phyloP scores from a whole-genome alignment of 2,797 vertebrate species.

The Podarcis siculus region DNA sequence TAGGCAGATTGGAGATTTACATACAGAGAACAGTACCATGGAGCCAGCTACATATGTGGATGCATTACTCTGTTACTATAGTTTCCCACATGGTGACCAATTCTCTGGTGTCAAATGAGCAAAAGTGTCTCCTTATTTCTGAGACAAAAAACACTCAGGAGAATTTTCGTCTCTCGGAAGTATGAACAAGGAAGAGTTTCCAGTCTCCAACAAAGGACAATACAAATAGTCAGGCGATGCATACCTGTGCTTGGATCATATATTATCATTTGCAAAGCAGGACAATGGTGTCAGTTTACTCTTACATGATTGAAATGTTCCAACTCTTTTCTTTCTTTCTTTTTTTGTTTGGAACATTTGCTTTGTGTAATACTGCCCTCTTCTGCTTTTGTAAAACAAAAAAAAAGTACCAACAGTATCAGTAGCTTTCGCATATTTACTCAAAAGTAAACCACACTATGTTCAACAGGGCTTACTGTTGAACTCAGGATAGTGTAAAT shows the following conservation, averaged over 20 bases:
- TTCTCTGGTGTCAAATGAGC: background rate
- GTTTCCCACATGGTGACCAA: background rate
- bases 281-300: conserved; percentile 3
- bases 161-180: background rate
- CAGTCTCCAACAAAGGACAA: background rate
- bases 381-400: conserved; percentile 34
- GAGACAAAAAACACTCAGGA: background rate
- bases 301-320: background rate
- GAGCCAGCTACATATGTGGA: background rate
- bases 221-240: fast-evolving
- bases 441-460: background rate
- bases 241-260: background rate
- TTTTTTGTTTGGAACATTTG: conserved; percentile 5
- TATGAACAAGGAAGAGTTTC: background rate
- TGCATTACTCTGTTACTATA: background rate
- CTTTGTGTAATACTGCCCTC: conserved; percentile 62
- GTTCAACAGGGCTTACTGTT: background rate
- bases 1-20: background rate
- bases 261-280: background rate
- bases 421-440: background rate
- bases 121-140: background rate
- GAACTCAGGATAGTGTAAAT: background rate
- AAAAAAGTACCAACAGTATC: background rate
- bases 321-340: background rate
- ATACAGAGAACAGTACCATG: background rate